Evolutionary conservation across 2,797 vertebrate genomes (phyloP).

Genomic region (Petrocephalus schoutedeni): DNA sequence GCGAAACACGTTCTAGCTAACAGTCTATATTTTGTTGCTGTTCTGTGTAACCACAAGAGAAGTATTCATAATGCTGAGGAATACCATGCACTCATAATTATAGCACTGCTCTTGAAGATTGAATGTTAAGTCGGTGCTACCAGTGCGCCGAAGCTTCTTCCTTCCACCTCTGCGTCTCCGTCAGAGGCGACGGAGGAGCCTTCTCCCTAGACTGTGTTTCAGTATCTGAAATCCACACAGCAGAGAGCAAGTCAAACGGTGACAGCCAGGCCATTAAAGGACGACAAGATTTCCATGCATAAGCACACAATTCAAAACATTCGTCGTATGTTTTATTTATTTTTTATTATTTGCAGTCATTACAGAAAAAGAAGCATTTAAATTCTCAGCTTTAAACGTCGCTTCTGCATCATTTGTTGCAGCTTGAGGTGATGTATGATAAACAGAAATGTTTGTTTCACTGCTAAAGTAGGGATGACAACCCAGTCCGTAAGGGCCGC

Average conservation of each 20-base stretch:
- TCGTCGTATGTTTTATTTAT: background rate
- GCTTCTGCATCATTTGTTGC: background rate
- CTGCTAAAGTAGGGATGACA: background rate
- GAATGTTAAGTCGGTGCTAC: slow-evolving; percentile 24
- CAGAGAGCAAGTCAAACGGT: background rate
- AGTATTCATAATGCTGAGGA: slow-evolving; percentile 27
- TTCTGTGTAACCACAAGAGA: slow-evolving; percentile 21
- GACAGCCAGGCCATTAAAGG: background rate
- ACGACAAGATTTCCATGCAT: background rate
- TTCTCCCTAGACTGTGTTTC: background rate
- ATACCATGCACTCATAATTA: slow-evolving; percentile 23
- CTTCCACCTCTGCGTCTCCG: background rate
- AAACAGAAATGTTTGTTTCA: background rate
- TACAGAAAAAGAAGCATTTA: background rate
- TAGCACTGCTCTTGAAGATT: slow-evolving; percentile 24
- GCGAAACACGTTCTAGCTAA: background rate
- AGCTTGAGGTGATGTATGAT: background rate
- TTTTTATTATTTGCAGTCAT: background rate
- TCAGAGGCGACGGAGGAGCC: background rate
- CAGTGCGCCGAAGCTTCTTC: background rate
- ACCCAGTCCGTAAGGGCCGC: background rate
- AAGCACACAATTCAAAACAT: background rate
- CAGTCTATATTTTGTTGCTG: slow-evolving; percentile 16
- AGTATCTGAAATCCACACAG: background rate
- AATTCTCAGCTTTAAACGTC: background rate